A percentile compares a stretch with the other conserved stretches of the same genome.
Conservation (phyloP, 2,113 vertebrate species). For the Zosterops pallidus region DNA sequence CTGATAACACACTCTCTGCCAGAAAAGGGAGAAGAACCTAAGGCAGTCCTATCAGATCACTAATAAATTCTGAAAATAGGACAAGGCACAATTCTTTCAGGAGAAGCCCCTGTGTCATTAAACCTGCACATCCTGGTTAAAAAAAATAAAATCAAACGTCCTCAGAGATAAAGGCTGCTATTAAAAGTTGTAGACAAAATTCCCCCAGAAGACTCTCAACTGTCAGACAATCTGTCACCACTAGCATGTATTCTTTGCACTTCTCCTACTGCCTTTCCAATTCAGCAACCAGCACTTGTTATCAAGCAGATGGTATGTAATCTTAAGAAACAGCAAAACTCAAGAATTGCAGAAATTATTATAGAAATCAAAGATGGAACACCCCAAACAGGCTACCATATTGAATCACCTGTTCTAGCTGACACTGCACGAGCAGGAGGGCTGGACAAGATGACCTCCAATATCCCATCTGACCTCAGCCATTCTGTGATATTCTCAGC, state of each 20-base stretch:
- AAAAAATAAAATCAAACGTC: neutral
- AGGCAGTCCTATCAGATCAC: neutral
- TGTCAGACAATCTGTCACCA: neutral
- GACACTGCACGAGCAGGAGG: neutral
- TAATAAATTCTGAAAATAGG: neutral
- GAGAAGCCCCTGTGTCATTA: neutral
- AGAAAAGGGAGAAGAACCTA: neutral
- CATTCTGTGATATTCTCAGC: neutral
- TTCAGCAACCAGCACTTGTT: neutral
- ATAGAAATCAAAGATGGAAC: neutral
- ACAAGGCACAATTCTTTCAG: neutral
- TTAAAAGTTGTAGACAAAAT: neutral
- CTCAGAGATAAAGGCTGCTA: neutral
- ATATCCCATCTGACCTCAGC: neutral
- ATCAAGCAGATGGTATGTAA: neutral
- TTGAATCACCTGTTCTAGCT: neutral
- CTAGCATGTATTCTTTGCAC: neutral
- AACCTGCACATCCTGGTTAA: neutral
- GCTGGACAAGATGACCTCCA: neutral
- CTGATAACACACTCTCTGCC: neutral
- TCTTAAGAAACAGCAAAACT: neutral
- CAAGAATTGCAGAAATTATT: neutral
- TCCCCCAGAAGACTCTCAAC: neutral
- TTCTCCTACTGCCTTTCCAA: neutral
- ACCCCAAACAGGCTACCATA: neutral